A percentile compares a stretch with the other conserved stretches of the same genome.
Conservation (phyloP, 1,140 invertebrate genomes). For the Brachionus plicatilis region DNA sequence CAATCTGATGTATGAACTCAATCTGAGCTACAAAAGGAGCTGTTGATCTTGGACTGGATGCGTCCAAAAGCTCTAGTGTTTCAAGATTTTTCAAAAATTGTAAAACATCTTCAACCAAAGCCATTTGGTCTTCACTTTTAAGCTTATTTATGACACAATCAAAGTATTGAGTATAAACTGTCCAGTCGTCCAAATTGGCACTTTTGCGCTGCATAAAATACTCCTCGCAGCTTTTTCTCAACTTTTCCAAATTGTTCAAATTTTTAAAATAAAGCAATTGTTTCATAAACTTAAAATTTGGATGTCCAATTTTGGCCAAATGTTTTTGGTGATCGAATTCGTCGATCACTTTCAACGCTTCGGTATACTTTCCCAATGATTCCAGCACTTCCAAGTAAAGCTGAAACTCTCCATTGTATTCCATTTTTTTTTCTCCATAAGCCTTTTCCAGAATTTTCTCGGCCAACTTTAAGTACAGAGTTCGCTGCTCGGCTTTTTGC, state of each 20-base stretch:
- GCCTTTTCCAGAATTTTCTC: conserved; percentile 30
- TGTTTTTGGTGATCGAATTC: conserved; percentile 23
- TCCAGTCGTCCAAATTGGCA: conserved; percentile 32
- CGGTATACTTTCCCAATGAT: background rate
- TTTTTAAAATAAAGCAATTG: conserved; percentile 24
- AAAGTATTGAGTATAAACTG: background rate
- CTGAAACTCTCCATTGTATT: conserved; percentile 30
- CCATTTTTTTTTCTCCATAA: conserved; percentile 32
- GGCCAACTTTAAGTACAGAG: background rate
- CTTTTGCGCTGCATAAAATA: background rate
- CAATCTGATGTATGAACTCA: background rate
- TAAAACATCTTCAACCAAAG: background rate
- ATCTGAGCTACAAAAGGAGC: conserved; percentile 18
- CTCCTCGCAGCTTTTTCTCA: background rate
- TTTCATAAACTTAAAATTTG: conserved; percentile 16
- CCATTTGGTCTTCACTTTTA: background rate
- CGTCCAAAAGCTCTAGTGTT: background rate
- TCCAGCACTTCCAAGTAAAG: conserved; percentile 18
- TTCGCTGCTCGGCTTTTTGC: background rate
- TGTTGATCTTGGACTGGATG: background rate
- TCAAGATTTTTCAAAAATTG: background rate
- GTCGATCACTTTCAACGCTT: background rate
- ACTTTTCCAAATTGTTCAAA: background rate
- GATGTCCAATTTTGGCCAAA: conserved; percentile 23
- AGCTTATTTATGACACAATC: background rate